Conservation (phyloP, 2,113 vertebrate species). For the Vombatus ursinus region DNA sequence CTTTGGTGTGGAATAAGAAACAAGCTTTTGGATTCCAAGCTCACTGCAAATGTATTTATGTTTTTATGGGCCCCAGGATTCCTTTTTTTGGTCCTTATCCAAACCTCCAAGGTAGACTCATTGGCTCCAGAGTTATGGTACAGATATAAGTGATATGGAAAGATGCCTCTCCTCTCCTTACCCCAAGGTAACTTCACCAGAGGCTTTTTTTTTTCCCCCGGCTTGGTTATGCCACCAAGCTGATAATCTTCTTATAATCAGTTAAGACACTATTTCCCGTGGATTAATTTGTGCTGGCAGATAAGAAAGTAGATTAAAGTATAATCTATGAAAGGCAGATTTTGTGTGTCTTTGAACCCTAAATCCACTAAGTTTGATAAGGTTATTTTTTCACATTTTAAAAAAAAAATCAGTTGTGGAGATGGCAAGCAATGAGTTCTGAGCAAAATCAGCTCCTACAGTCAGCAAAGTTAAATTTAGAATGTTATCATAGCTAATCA, state of each 20-base stretch:
- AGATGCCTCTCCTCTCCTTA: not conserved
- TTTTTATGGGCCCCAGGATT: not conserved
- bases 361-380: slow-evolving; percentile 20
- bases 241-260: not conserved
- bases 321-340: slow-evolving; percentile 52
- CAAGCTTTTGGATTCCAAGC: not conserved
- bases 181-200: not conserved
- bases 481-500: slow-evolving; percentile 32
- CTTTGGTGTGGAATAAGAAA: not conserved
- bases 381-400: slow-evolving; percentile 43
- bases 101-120: not conserved
- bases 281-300: slow-evolving; percentile 57
- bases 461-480: slow-evolving; percentile 56
- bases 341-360: slow-evolving; percentile 54
- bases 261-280: slow-evolving; percentile 39
- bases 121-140: not conserved
- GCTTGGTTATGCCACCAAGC: not conserved
- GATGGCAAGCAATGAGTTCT: slow-evolving; percentile 37
- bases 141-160: not conserved
- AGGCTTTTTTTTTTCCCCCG: not conserved
- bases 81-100: not conserved
- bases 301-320: slow-evolving; percentile 74
- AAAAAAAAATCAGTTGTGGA: slow-evolving; percentile 16
- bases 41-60: not conserved
- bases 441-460: slow-evolving; percentile 59